Evolutionary conservation across 2,888 invertebrate species (phyloP).

Genomic region (Arenicola marina): DNA sequence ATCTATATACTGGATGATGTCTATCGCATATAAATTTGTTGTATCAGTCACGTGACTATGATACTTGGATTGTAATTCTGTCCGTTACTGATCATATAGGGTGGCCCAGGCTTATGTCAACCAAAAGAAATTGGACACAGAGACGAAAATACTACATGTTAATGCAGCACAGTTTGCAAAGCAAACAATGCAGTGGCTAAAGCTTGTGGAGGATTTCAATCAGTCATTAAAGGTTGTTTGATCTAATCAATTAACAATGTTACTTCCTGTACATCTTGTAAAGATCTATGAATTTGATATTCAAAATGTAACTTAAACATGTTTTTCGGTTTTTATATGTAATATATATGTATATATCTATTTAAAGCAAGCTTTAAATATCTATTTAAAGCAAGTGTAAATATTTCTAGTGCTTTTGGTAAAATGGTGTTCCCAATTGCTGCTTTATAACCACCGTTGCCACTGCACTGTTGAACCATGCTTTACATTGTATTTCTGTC

Average conservation of each 20-base stretch:
- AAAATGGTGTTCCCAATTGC: no score
- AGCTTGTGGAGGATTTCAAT: constrained; percentile 69
- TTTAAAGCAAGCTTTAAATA: neutral
- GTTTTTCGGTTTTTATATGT: neutral
- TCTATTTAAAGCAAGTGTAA: no score
- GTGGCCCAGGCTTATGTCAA: constrained; percentile 98
- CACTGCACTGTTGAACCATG: neutral
- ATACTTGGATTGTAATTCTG: no score
- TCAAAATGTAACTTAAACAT: neutral
- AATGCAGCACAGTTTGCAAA: constrained; percentile 94
- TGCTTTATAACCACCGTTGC: neutral
- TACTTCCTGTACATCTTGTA: neutral
- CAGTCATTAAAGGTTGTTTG: constrained; percentile 65
- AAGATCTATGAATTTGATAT: neutral
- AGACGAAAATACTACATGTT: constrained; percentile 92
- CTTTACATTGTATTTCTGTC: neutral
- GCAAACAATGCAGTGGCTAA: constrained; percentile 97
- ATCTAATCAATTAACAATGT: no score
- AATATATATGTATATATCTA: constrained; percentile 1
- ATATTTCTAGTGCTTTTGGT: no score
- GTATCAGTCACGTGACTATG: no score
- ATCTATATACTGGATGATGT: no score
- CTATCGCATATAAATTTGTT: no score
- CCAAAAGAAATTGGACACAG: constrained; percentile 95
- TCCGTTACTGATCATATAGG: constrained; percentile 68